A percentile compares a stretch with the other conserved stretches of the same genome.
Evolutionary conservation across 2,113 vertebrate genomes (phyloP).

Genomic region (Ammodytes dubius): DNA sequence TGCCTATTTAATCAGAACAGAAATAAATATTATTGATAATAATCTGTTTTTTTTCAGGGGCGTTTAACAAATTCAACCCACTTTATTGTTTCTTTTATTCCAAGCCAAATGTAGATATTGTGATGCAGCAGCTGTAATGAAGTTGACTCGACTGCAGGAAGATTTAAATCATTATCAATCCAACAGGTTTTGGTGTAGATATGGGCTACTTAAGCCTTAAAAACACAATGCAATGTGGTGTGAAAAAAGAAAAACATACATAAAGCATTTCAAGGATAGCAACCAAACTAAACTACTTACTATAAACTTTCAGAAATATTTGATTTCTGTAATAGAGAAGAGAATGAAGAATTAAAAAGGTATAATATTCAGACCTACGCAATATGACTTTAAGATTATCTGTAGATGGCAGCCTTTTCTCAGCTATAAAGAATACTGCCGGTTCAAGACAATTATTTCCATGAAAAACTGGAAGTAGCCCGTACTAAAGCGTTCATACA

Average conservation of each 20-base stretch:
- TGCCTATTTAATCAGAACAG: not conserved
- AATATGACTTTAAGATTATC: not conserved
- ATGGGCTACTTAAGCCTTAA: not conserved
- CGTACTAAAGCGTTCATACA: not conserved
- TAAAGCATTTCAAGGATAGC: not conserved
- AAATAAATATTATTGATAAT: not conserved
- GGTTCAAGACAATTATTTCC: not conserved
- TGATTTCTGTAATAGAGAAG: too few species aligned
- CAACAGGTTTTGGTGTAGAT: not conserved
- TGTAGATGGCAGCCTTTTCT: conserved; percentile 53
- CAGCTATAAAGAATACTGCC: not conserved
- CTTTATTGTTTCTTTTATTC: not conserved
- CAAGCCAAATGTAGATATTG: not conserved
- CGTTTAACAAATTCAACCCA: too few species aligned
- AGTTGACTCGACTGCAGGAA: not conserved
- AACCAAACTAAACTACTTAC: not conserved
- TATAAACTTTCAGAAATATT: not conserved
- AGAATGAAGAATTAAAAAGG: not conserved
- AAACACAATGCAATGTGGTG: not conserved
- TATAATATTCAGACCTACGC: not conserved
- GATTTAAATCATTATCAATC: not conserved
- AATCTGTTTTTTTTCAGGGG: not conserved
- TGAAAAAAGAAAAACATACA: not conserved
- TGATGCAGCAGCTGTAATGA: not conserved
- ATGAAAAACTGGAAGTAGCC: not conserved